These are phyloP conservation scores for Octopus sinensis DNA, from an alignment of 1,140 invertebrate species.

Conservation along the genomic window DNA sequence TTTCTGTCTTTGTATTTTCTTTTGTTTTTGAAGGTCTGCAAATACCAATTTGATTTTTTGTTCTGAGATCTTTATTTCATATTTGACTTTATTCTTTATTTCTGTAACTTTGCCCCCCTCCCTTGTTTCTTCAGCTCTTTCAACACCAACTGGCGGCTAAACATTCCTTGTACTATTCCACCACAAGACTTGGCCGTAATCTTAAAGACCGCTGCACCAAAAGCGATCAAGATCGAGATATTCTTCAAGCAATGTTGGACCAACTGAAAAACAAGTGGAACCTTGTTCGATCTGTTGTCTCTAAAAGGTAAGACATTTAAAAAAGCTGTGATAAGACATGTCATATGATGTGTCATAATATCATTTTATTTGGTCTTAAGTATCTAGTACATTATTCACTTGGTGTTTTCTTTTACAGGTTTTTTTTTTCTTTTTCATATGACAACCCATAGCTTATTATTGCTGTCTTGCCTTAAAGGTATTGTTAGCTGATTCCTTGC, in stretches of 20 bases:
- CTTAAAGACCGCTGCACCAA: conserved; percentile 95
- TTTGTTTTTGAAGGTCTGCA: not conserved
- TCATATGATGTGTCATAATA: too few relatives aligned
- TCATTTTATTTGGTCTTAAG: too few relatives aligned
- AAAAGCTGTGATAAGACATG: too few relatives aligned
- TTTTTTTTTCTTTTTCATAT: too few relatives aligned
- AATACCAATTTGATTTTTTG: not conserved
- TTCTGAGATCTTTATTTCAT: not conserved
- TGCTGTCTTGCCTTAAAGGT: too few relatives aligned
- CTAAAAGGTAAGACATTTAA: conserved; percentile 66
- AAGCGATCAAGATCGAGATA: conserved; percentile 71
- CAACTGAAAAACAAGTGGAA: conserved; percentile 95
- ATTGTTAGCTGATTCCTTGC: too few relatives aligned
- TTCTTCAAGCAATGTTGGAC: conserved; percentile 79
- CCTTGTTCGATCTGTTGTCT: conserved; percentile 86
- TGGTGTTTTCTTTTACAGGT: too few relatives aligned
- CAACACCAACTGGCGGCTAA: conserved; percentile 85
- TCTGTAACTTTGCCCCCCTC: not conserved
- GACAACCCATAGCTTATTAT: too few relatives aligned
- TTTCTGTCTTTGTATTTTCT: not conserved
- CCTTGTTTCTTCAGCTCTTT: conserved; percentile 68
- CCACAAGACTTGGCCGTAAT: conserved; percentile 87
- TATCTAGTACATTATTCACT: too few relatives aligned
- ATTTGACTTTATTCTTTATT: not conserved
- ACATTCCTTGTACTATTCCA: conserved; percentile 84